Evolutionary conservation across 2,797 vertebrate genomes (phyloP).

Genomic region (Furcifer pardalis): DNA sequence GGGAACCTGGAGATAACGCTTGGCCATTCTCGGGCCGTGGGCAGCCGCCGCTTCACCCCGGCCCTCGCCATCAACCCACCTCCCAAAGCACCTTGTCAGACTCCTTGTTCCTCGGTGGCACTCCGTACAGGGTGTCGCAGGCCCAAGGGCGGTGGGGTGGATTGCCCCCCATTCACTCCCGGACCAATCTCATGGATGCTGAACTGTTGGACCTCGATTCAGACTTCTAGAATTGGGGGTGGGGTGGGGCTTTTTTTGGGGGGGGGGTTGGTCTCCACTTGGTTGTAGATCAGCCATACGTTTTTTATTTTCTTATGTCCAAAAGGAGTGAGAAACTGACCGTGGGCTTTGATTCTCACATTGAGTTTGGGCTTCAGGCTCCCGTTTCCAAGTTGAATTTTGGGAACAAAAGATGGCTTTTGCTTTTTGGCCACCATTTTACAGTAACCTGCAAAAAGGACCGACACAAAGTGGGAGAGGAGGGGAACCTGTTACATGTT

Average conservation of each 20-base stretch:
- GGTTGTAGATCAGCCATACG: background rate
- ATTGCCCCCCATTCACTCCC: conserved; percentile 88
- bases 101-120: conserved; percentile 59
- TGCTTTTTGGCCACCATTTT: no score
- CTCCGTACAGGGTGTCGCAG: conserved; percentile 67
- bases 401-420: no score
- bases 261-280: no score
- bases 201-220: conserved; percentile 93
- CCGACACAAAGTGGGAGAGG: conserved; percentile 86
- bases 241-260: background rate
- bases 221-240: conserved; percentile 81
- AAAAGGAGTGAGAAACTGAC: no score
- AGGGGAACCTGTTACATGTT: conserved; percentile 94
- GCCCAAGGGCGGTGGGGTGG: conserved; percentile 76
- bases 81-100: conserved; percentile 47
- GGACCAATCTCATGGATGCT: conserved; percentile 92
- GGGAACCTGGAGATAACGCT: conserved; percentile 51
- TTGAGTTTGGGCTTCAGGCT: background rate
- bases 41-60: conserved; percentile 46
- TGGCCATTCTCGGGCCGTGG: conserved; percentile 58
- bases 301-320: background rate
- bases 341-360: no score
- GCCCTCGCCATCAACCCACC: conserved; percentile 49
- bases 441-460: conserved; percentile 91
- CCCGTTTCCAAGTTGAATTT: background rate